phyloP scores from a whole-genome alignment of 2,797 vertebrate genomes.

The Microctenopoma lineatum region DNA sequence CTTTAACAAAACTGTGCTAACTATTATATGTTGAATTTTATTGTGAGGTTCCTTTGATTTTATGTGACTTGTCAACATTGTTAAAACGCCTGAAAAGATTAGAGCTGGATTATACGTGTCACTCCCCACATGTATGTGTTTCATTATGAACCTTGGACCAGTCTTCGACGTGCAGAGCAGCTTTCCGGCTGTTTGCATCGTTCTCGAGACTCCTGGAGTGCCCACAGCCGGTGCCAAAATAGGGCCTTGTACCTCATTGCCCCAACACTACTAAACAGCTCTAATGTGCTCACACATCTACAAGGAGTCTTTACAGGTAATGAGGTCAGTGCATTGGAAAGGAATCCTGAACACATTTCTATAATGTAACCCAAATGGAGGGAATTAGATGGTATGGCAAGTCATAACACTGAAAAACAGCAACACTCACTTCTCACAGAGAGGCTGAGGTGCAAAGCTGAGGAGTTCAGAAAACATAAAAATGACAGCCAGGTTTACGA shows the following conservation, averaged over 20 bases:
- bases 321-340: conserved; percentile 71
- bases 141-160: conserved; percentile 62
- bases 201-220: conserved; percentile 64
- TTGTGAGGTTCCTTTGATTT: conserved; percentile 74
- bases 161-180: conserved; percentile 41
- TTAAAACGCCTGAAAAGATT: conserved; percentile 79
- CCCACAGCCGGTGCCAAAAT: conserved; percentile 62
- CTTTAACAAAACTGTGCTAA: conserved; percentile 62
- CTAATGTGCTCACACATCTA: conserved; percentile 68
- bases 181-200: conserved; percentile 35
- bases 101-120: conserved; percentile 68
- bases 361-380: conserved; percentile 64
- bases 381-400: conserved; percentile 46
- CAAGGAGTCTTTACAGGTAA: conserved; percentile 67
- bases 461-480: conserved; percentile 48
- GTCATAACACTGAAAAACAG: conserved; percentile 27
- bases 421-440: conserved; percentile 24
- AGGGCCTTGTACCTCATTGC: conserved; percentile 54
- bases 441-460: conserved; percentile 47
- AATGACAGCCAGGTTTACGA: conserved; percentile 54
- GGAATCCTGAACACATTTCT: conserved; percentile 62
- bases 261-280: conserved; percentile 59
- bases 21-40: conserved; percentile 70
- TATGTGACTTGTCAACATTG: conserved; percentile 73
- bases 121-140: conserved; percentile 64